Evolutionary conservation across 2,113 vertebrate species (phyloP).

Genomic region (Campylomormyrus numenius): DNA sequence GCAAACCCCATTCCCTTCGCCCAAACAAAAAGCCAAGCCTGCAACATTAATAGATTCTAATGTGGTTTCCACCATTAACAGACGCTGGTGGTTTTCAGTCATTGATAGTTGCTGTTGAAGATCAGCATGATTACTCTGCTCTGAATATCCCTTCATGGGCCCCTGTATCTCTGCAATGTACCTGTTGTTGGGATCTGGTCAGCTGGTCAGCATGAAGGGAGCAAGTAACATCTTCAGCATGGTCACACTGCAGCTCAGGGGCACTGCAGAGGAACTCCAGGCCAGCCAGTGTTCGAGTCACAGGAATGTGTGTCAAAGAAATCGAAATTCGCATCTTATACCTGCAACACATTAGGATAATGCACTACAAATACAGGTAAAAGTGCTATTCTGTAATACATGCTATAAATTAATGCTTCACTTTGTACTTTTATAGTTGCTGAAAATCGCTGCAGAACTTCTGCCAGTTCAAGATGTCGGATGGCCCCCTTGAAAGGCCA

Average conservation of each 20-base stretch:
- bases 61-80: background rate
- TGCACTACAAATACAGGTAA: background rate
- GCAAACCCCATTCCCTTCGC: background rate
- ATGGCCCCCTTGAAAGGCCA: background rate
- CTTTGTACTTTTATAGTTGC: background rate
- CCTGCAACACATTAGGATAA: background rate
- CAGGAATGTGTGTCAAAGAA: background rate
- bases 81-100: background rate
- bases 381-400: background rate
- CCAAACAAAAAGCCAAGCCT: slow-evolving; percentile 5
- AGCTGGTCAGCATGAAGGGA: background rate
- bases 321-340: background rate
- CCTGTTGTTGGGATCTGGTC: background rate
- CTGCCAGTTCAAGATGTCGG: background rate
- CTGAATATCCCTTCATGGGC: background rate
- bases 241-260: background rate
- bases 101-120: background rate
- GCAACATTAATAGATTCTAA: background rate
- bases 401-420: background rate
- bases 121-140: background rate
- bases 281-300: background rate
- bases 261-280: background rate
- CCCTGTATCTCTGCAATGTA: background rate
- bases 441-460: background rate
- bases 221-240: background rate